Conservation (phyloP, 2,888 invertebrate genomes). For the Sarcophaga variegata region DNA sequence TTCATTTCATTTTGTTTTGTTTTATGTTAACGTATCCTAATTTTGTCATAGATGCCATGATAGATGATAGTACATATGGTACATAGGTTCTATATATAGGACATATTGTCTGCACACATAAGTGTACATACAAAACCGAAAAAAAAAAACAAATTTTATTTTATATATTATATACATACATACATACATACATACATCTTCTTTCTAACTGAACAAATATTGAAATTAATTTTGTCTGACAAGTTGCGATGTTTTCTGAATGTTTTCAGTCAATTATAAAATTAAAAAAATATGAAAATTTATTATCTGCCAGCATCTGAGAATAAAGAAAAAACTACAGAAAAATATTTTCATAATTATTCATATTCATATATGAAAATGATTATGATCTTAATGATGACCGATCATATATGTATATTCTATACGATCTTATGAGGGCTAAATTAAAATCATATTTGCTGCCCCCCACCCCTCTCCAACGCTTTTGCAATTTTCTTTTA, state of each 20-base stretch:
- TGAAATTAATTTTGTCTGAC: constrained; percentile 61
- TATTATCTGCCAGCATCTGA: background rate
- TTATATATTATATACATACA: background rate
- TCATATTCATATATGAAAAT: constrained; percentile 12
- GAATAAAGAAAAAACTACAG: background rate
- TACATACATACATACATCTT: background rate
- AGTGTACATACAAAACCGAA: background rate
- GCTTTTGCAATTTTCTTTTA: background rate
- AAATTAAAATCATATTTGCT: background rate
- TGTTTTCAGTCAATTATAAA: constrained; percentile 66
- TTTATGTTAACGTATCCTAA: constrained; percentile 3
- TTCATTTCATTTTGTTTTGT: background rate
- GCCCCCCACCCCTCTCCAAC: background rate
- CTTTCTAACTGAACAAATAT: constrained; percentile 39
- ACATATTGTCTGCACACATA: background rate
- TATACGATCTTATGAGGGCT: background rate
- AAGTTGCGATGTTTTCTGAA: constrained; percentile 59
- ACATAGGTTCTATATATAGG: background rate
- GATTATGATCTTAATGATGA: background rate
- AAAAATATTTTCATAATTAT: constrained; percentile 40
- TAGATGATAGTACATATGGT: background rate
- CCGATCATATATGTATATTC: background rate
- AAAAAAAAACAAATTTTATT: background rate
- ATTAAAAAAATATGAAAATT: constrained; percentile 38
- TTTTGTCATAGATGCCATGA: constrained; percentile 27